Base-by-base conservation (phyloP, 2,797 vertebrate species). In the Chiroxiphia lanceolata region DNA sequence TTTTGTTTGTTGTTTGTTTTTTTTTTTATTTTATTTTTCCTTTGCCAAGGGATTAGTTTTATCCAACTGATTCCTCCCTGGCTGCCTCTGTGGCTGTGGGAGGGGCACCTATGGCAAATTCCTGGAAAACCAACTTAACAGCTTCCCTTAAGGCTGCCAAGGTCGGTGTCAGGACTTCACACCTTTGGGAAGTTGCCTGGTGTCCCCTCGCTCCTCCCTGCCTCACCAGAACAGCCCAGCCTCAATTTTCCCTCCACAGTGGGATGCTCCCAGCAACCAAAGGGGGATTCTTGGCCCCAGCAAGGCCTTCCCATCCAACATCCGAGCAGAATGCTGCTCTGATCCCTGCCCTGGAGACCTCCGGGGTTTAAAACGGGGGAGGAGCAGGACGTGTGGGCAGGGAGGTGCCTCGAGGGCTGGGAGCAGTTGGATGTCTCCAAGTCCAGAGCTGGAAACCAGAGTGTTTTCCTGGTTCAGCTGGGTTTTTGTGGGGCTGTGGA, bases 381-480 rank as follows among this genome's bases (percentile, higher is more conserved):
- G 45, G 22, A 56, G 26, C 31, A 13, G 13, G 17, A 19, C 1
- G 10, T 5, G 9, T 4, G 36, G n/a, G 59, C 38, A 38, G 64
- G 42, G 36, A 22, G 22, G 63, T 3, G 19, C n/a, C 44, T 36
- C 12, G 4, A 2, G 26, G n/a, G 74, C 63, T 19, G 15, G 70
- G 64, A 64, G 69, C 50, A 22, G 33, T 27, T 29, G 15, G 64
- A 8, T 2, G 5, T 36, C 17, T 38, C 51, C 6, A 4, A 7
- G 4, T 53, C 18, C 60, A 3, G 29, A 38, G 8, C 15, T 20
- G 48, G 72, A 29, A 78, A 27, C 14, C 36, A 38, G 87, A 26
- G 50, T 0, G 0, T 20, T 56, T 34, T 29, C 18, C 47, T 1
- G 25, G 6, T 22, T 13, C 3, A 34, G 7, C 2, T 10, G 61